Conservation (phyloP, 1,140 invertebrate species). For the Rhyzopertha dominica region DNA sequence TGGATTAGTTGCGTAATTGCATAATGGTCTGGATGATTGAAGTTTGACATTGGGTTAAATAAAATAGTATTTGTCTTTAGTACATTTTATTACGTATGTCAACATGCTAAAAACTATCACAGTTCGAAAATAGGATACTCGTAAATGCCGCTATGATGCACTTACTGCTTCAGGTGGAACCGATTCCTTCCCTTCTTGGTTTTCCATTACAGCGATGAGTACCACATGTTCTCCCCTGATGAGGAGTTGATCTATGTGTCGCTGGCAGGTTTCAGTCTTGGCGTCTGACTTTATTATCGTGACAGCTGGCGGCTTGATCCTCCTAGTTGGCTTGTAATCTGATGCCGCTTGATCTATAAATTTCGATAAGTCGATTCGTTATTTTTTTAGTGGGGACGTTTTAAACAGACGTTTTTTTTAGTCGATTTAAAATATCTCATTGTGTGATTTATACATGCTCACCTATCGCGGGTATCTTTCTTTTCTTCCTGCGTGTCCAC, state of each 20-base stretch:
- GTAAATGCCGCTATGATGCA: background rate
- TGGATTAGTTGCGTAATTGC: too few relatives aligned
- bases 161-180: constrained; percentile 2
- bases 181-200: background rate
- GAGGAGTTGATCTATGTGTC: constrained; percentile 74
- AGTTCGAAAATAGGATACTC: constrained; percentile 1
- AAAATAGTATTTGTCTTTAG: constrained; percentile 6
- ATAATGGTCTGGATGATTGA: background rate
- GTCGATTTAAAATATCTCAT: background rate
- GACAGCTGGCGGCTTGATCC: constrained; percentile 32
- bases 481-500: constrained; percentile 65
- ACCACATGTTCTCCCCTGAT: constrained; percentile 83
- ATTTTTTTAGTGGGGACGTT: background rate
- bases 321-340: constrained; percentile 9
- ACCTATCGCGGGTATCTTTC: constrained; percentile 56
- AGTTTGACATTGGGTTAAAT: constrained; percentile 9
- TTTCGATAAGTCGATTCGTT: constrained; percentile 5
- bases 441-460: constrained; percentile 9
- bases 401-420: background rate
- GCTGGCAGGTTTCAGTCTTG: constrained; percentile 61
- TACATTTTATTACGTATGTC: constrained; percentile 10
- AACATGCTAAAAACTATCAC: constrained; percentile 10
- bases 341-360: constrained; percentile 12
- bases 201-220: constrained; percentile 45
- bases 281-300: constrained; percentile 45